Percentiles rank a stretch among this genome's conserved stretches.
These are phyloP conservation scores for Criorhina ranunculi DNA, from an alignment of 2,888 invertebrate genomes.

Conservation along the genomic window DNA sequence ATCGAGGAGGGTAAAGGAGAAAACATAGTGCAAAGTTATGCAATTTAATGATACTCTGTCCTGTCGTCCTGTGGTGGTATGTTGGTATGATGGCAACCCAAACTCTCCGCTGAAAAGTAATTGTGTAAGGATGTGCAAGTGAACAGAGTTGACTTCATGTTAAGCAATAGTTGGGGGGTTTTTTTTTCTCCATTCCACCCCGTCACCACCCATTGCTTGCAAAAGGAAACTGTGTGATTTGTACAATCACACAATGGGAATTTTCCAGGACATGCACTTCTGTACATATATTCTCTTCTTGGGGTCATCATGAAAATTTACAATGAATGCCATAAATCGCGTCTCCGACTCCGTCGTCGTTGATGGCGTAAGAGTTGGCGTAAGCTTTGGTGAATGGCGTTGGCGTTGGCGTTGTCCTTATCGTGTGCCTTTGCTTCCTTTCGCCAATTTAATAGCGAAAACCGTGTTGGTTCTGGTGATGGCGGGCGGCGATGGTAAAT, in stretches of 20 bases:
- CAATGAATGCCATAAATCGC: conserved; percentile 68
- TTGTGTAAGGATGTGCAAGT: conserved; percentile 56
- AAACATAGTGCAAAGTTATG: conserved; percentile 66
- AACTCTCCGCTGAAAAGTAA: conserved; percentile 62
- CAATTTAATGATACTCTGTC: conserved; percentile 69
- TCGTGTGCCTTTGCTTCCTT: conserved; percentile 12
- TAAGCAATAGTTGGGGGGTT: conserved; percentile 63
- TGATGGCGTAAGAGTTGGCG: too few species aligned
- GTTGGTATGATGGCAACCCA: conserved; percentile 31
- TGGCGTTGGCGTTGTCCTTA: not conserved
- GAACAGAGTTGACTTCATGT: conserved; percentile 70
- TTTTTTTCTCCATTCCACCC: not conserved
- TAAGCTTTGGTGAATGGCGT: too few species aligned
- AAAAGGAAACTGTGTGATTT: conserved; percentile 70
- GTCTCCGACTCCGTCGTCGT: conserved; percentile 33
- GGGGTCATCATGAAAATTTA: conserved; percentile 74
- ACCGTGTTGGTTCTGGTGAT: conserved; percentile 26
- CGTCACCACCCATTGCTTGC: not conserved
- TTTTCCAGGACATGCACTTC: conserved; percentile 62
- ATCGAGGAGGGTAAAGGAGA: conserved; percentile 27
- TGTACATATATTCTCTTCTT: conserved; percentile 44
- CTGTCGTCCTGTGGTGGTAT: conserved; percentile 56
- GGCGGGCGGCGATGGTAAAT: conserved; percentile 31
- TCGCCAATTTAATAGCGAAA: conserved; percentile 27
- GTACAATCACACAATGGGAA: conserved; percentile 70